Conservation (phyloP, 2,797 vertebrate species). For the Sitta carolinensis region DNA sequence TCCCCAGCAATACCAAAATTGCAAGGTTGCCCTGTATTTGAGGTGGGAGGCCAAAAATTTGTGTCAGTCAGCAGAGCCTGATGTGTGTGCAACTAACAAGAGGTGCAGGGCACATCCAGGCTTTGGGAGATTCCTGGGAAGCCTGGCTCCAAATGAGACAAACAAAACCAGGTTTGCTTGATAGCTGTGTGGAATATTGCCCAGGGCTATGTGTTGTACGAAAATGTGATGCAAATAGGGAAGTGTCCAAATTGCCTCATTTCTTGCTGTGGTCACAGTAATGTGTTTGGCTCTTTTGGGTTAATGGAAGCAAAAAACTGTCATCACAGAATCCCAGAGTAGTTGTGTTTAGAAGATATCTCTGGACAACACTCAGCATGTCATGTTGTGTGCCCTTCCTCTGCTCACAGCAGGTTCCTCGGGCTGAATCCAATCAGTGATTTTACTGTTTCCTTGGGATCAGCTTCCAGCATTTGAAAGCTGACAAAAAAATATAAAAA, state of each 20-base stretch:
- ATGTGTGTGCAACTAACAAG: accelerated
- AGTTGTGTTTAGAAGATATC: background rate
- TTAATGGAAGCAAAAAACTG: background rate
- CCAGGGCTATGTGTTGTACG: background rate
- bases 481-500: background rate
- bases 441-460: background rate
- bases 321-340: background rate
- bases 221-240: background rate
- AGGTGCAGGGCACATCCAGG: background rate
- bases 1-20: background rate
- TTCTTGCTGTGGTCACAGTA: background rate
- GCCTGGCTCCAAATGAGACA: background rate
- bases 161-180: background rate
- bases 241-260: background rate
- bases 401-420: background rate
- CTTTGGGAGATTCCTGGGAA: background rate
- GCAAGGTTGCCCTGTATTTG: background rate
- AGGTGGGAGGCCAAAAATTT: background rate
- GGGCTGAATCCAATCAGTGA: background rate
- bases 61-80: background rate
- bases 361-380: background rate
- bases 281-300: background rate
- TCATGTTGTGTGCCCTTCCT: background rate
- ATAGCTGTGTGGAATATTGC: background rate
- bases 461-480: background rate